Percentiles rank a stretch among this genome's conserved stretches.
These are phyloP conservation scores for Cephalopachus bancanus DNA, from an alignment of 2,797 vertebrate species.

Conservation along the genomic window DNA sequence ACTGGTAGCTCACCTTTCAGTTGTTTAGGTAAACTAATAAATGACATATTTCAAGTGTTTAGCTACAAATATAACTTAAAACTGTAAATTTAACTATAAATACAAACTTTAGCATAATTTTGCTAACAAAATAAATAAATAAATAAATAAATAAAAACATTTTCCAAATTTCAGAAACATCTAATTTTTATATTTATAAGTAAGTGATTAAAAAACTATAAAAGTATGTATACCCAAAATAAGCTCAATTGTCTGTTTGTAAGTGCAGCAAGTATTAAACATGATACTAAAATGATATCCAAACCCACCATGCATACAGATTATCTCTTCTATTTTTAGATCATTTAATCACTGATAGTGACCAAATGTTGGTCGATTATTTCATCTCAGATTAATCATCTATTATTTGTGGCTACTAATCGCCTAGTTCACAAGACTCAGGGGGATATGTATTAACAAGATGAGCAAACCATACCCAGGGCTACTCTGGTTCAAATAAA, in stretches of 20 bases:
- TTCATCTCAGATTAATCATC: conserved; percentile 12
- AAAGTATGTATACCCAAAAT: not conserved
- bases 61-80: too few relatives aligned
- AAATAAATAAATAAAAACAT: not conserved
- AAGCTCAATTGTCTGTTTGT: not conserved
- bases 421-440: conserved; percentile 20
- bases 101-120: too few relatives aligned
- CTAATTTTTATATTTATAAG: not conserved
- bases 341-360: not conserved
- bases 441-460: conserved; percentile 5
- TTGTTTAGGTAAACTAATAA: too few relatives aligned
- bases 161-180: conserved; percentile 27
- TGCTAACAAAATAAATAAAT: too few relatives aligned
- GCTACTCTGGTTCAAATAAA: conserved; percentile 84
- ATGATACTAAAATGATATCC: not conserved
- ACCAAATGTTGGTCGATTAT: not conserved
- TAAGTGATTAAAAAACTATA: conserved; percentile 19
- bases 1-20: too few relatives aligned
- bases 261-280: not conserved
- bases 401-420: conserved; percentile 63
- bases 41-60: too few relatives aligned
- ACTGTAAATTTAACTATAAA: too few relatives aligned
- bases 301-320: not conserved
- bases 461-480: conserved; percentile 20
- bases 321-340: not conserved